Conservation (phyloP, 2,888 invertebrate species). For the Bombyx huttoni region DNA sequence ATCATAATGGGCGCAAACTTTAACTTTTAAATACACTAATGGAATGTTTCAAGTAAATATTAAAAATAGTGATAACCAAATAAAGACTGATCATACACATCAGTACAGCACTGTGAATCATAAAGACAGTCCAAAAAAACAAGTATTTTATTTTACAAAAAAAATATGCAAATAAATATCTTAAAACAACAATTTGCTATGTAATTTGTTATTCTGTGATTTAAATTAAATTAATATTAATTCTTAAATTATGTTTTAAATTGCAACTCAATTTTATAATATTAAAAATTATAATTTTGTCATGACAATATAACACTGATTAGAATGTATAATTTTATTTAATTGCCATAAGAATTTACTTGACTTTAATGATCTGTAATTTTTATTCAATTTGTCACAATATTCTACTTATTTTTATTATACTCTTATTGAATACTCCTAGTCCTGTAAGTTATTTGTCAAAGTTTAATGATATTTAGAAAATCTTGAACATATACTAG, state of each 20-base stretch:
- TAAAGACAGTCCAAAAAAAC: neutral
- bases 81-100: neutral
- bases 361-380: neutral
- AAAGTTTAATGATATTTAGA: neutral
- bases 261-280: neutral
- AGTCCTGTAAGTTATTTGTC: constrained; percentile 3
- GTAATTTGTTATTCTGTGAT: neutral
- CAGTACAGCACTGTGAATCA: neutral
- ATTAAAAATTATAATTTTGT: neutral
- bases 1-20: too few species aligned
- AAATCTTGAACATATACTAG: neutral
- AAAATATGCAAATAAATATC: neutral
- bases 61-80: neutral
- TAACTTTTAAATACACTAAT: neutral
- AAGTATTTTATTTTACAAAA: neutral
- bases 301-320: neutral
- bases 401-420: neutral
- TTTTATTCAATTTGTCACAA: neutral
- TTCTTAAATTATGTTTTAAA: neutral
- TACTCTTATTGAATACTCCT: constrained; percentile 4
- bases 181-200: neutral
- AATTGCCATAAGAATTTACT: neutral
- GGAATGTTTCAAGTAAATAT: neutral
- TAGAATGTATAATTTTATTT: neutral
- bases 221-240: neutral